phyloP scores from a whole-genome alignment of 2,888 invertebrate genomes.

The Portevinia maculata region DNA sequence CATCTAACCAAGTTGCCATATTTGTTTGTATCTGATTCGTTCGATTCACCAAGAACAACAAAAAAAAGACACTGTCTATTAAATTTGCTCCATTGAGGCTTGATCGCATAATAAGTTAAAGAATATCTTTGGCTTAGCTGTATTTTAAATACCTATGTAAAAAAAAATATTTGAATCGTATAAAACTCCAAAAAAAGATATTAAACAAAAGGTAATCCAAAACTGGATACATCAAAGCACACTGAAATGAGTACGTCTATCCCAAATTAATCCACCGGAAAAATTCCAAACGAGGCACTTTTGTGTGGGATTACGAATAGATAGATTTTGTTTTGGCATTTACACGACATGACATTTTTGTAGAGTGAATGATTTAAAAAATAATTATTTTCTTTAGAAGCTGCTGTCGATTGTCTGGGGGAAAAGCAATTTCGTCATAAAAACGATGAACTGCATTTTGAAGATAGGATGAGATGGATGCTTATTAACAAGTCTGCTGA shows the following conservation, averaged over 20 bases:
- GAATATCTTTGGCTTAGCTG: not conserved
- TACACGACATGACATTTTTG: not conserved
- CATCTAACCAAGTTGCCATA: not conserved
- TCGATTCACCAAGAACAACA: too few relatives aligned
- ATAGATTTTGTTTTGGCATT: not conserved
- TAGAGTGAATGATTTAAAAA: not conserved
- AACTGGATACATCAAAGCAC: slow-evolving; percentile 2
- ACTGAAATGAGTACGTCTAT: not conserved
- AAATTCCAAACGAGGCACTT: slow-evolving; percentile 1
- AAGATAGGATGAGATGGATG: too few relatives aligned
- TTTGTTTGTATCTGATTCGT: too few relatives aligned
- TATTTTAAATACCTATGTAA: not conserved
- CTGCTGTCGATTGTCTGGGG: not conserved
- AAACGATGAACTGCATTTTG: not conserved
- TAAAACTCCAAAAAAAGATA: not conserved
- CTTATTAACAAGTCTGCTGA: too few relatives aligned
- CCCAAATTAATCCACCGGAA: slow-evolving; percentile 6
- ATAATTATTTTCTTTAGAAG: not conserved
- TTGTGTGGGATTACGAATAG: not conserved
- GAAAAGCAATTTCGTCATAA: not conserved
- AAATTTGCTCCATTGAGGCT: not conserved
- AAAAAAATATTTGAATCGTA: slow-evolving; percentile 3
- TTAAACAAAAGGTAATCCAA: not conserved
- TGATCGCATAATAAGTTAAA: not conserved
- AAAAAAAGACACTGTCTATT: slow-evolving; percentile 7